phyloP scores from a whole-genome alignment of 1,140 invertebrate species.

The Bombus picipes region DNA sequence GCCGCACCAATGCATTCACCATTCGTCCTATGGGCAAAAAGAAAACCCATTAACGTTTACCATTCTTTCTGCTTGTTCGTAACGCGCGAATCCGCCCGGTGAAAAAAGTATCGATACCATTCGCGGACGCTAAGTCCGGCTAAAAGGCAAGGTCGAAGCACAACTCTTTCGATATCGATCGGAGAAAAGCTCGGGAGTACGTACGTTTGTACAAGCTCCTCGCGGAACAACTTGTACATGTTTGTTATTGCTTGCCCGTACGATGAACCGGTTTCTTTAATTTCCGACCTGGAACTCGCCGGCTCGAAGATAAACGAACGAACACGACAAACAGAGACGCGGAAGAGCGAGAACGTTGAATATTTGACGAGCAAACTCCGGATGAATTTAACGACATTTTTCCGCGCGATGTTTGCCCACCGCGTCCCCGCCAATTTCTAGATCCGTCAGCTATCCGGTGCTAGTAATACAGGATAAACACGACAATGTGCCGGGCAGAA shows the following conservation, averaged over 20 bases:
- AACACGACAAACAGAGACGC: neutral
- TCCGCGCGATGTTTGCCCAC: constrained; percentile 1
- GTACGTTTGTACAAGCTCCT: neutral
- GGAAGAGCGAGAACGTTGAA: constrained; percentile 4
- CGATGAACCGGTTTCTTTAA: constrained; percentile 1
- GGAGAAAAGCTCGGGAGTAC: neutral
- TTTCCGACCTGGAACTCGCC: neutral
- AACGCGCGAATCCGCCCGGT: neutral
- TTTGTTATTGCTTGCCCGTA: neutral
- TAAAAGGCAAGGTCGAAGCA: neutral
- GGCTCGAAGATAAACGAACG: constrained; percentile 21
- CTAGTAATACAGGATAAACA: constrained; percentile 1
- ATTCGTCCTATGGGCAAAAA: too few species aligned
- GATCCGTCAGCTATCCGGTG: neutral
- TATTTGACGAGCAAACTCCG: constrained; percentile 18
- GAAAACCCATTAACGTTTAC: neutral
- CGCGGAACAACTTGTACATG: neutral
- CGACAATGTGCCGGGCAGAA: neutral
- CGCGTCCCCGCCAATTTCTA: constrained; percentile 2
- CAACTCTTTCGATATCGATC: neutral
- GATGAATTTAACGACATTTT: constrained; percentile 15
- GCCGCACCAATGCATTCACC: neutral
- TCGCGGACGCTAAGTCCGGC: too few species aligned
- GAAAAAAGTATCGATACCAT: neutral
- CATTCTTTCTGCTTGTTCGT: neutral